These are phyloP conservation scores for Mythimna ferrago DNA, from an alignment of 2,888 invertebrate species.

Conservation along the genomic window DNA sequence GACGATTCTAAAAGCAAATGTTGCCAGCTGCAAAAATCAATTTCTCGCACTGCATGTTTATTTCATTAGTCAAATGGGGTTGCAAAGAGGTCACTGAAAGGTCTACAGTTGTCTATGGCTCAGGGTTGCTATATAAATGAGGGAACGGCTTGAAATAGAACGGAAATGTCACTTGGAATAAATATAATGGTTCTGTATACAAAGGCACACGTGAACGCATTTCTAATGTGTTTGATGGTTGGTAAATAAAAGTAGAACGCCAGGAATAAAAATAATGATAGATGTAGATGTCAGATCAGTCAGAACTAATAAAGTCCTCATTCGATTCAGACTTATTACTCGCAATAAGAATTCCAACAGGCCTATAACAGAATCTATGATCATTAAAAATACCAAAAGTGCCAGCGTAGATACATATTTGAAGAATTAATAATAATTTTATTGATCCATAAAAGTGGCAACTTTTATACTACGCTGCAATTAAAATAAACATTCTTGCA, in stretches of 20 bases:
- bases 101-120: constrained; percentile 56
- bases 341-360: background rate
- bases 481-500: constrained; percentile 49
- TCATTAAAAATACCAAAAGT: constrained; percentile 17
- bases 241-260: background rate
- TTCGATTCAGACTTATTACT: background rate
- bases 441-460: constrained; percentile 31
- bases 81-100: constrained; percentile 64
- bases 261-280: background rate
- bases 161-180: constrained; percentile 49
- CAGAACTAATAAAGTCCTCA: background rate
- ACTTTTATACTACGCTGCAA: constrained; percentile 34
- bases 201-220: constrained; percentile 29
- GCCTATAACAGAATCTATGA: background rate
- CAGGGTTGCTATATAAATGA: constrained; percentile 50
- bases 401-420: constrained; percentile 13
- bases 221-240: constrained; percentile 35
- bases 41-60: constrained; percentile 55
- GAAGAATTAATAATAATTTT: constrained; percentile 37
- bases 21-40: constrained; percentile 37
- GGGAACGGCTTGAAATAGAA: constrained; percentile 51
- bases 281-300: background rate
- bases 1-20: constrained; percentile 32
- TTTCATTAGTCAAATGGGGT: constrained; percentile 72
- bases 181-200: constrained; percentile 39